phyloP scores from a whole-genome alignment of 2,113 vertebrate genomes.

The Tursiops truncatus region DNA sequence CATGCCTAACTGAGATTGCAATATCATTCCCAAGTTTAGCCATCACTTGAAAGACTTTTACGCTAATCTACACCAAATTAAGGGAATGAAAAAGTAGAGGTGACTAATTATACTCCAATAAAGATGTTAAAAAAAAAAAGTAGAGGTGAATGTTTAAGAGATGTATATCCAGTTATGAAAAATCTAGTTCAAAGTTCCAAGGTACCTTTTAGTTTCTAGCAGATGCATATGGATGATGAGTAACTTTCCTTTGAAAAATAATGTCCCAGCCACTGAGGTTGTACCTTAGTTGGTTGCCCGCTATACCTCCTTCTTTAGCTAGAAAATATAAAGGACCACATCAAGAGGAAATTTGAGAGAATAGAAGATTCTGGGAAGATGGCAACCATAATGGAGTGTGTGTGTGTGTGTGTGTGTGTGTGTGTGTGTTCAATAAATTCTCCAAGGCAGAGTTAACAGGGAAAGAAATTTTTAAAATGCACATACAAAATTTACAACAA shows the following conservation, averaged over 20 bases:
- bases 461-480: neutral
- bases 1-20: slow-evolving; percentile 61
- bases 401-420: neutral
- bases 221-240: neutral
- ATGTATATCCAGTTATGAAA: neutral
- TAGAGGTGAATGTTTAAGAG: neutral
- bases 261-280: neutral
- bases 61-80: slow-evolving; percentile 44
- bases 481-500: neutral
- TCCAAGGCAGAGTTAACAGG: neutral
- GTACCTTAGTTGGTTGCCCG: neutral
- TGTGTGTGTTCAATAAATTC: neutral
- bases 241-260: neutral
- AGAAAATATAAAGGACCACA: neutral
- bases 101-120: neutral
- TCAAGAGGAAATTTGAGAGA: neutral
- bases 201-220: neutral
- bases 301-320: neutral
- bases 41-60: slow-evolving; percentile 37
- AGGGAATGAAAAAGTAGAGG: slow-evolving; percentile 26
- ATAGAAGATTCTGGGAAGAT: neutral
- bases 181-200: neutral
- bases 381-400: neutral
- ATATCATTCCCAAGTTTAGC: slow-evolving; percentile 48
- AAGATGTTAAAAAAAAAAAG: neutral